A percentile compares a stretch with the other conserved stretches of the same genome.
Evolutionary conservation across 2,113 vertebrate species (phyloP).

Genomic region (Fulmarus glacialis): DNA sequence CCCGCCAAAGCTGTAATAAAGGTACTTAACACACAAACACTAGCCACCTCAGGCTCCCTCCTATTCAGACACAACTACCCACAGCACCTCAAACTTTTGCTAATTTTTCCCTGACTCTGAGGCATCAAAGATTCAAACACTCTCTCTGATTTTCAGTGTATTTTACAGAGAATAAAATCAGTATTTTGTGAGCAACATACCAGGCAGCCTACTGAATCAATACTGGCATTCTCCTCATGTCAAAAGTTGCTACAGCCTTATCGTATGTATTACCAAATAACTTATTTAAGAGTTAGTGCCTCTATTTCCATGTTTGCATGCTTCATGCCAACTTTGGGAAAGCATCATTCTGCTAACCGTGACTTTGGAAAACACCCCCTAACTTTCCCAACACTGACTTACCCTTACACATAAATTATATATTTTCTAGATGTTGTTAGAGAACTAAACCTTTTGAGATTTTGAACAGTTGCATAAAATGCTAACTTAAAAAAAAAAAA

Average conservation of each 20-base stretch:
- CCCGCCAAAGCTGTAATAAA: not conserved
- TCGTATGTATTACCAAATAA: not conserved
- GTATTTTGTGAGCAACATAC: not conserved
- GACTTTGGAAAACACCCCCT: not conserved
- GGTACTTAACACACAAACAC: not conserved
- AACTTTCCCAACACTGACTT: not conserved
- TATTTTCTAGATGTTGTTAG: not conserved
- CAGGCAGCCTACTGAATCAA: not conserved
- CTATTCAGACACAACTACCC: not conserved
- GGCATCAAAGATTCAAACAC: not conserved
- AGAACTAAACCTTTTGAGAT: not conserved
- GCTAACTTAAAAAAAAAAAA: not conserved
- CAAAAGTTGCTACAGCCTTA: not conserved
- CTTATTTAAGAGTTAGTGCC: not conserved
- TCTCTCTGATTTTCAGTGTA: not conserved
- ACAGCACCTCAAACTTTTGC: not conserved
- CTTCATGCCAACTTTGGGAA: not conserved
- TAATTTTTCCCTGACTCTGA: not conserved
- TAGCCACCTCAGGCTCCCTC: not conserved
- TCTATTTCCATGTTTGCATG: not conserved
- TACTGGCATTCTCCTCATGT: not conserved
- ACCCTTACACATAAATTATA: not conserved
- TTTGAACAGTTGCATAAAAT: not conserved
- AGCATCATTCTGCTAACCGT: not conserved
- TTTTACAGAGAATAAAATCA: not conserved